Conservation (phyloP, 2,888 invertebrate species). For the Cheilosia soror region DNA sequence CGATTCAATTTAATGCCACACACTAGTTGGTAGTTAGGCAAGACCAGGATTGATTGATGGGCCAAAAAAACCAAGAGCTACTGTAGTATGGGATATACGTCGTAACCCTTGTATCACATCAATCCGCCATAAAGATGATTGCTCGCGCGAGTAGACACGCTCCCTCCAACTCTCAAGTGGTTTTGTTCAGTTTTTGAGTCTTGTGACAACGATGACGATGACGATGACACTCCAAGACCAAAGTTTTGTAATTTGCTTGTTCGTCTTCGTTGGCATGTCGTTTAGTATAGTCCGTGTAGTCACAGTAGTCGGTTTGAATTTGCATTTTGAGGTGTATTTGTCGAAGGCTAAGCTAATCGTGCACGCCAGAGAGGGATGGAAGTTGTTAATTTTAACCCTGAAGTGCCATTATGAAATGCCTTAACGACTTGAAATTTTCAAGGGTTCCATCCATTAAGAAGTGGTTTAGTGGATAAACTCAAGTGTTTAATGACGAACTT, state of each 20-base stretch:
- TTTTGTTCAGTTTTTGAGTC: conserved; percentile 34
- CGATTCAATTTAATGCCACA: conserved; percentile 61
- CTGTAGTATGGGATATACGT: neutral
- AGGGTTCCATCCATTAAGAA: conserved; percentile 73
- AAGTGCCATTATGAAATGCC: conserved; percentile 71
- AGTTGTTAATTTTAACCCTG: conserved; percentile 70
- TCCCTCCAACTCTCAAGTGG: conserved; percentile 27
- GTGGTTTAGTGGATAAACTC: conserved; percentile 73
- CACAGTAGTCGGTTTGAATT: neutral
- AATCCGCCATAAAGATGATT: conserved; percentile 7
- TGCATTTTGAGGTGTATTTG: conserved; percentile 50
- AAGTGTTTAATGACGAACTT: conserved; percentile 74
- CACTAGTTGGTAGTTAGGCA: conserved; percentile 37
- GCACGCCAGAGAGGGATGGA: neutral
- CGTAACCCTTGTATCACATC: neutral
- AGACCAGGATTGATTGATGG: conserved; percentile 47
- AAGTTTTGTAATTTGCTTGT: conserved; percentile 67
- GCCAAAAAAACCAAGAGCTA: neutral
- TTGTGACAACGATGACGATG: conserved; percentile 8
- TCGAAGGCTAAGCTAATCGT: conserved; percentile 22
- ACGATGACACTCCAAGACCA: conserved; percentile 63
- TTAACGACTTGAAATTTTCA: conserved; percentile 70
- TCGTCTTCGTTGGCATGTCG: conserved; percentile 10
- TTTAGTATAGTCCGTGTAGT: neutral
- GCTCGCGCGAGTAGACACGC: neutral